These are phyloP conservation scores for Sphaerophoria rueppellii DNA, from an alignment of 2,888 invertebrate genomes.

Conservation along the genomic window DNA sequence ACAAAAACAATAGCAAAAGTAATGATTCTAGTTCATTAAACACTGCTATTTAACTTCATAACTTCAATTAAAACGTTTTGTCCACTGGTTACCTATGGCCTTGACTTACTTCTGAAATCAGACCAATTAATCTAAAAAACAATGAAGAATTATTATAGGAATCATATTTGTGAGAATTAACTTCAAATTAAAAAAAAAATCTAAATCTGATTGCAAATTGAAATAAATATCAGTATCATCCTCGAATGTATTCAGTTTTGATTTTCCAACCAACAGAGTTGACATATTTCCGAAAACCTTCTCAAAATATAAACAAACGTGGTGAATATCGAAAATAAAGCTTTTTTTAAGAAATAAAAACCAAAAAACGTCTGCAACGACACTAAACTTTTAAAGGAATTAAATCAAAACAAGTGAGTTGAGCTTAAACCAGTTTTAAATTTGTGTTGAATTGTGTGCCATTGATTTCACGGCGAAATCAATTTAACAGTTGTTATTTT, in stretches of 20 bases:
- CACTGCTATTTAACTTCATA: constrained; percentile 3
- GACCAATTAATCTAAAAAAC: neutral
- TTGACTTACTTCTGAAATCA: constrained; percentile 18
- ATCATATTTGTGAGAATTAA: neutral
- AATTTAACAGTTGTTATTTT: constrained; percentile 14
- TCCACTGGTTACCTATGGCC: neutral
- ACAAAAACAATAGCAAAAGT: neutral
- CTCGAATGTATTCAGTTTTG: constrained; percentile 12
- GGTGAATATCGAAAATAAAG: constrained; percentile 18
- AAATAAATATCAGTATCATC: constrained; percentile 19
- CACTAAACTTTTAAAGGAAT: constrained; percentile 9
- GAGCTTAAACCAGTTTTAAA: constrained; percentile 4
- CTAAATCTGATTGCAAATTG: constrained; percentile 8
- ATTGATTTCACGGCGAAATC: constrained; percentile 40
- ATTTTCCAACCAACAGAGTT: neutral
- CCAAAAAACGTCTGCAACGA: neutral
- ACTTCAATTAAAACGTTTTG: neutral
- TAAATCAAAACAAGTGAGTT: constrained; percentile 24
- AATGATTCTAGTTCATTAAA: constrained; percentile 9
- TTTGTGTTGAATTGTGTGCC: neutral
- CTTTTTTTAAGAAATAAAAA: neutral
- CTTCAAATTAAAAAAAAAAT: neutral
- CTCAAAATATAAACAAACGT: neutral
- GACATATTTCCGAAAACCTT: neutral
- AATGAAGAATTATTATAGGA: constrained; percentile 6